These are phyloP conservation scores for Merops nubicus DNA, from an alignment of 2,113 vertebrate species.

Conservation along the genomic window DNA sequence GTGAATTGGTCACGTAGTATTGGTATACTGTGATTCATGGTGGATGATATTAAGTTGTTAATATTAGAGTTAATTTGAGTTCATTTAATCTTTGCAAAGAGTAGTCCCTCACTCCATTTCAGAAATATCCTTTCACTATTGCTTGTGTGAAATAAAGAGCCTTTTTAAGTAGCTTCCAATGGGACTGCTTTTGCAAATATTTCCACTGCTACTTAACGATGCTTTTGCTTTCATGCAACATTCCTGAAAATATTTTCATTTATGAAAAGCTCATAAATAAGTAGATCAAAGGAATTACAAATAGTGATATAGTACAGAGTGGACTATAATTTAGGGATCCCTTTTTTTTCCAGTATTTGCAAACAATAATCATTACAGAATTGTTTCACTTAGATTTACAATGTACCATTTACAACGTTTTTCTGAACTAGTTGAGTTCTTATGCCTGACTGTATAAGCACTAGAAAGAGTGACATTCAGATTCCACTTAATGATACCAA, in stretches of 20 bases:
- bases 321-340: background rate
- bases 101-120: background rate
- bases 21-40: background rate
- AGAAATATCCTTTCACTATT: background rate
- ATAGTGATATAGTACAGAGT: background rate
- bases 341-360: background rate
- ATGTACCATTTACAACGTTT: background rate
- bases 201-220: background rate
- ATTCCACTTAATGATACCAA: background rate
- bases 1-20: background rate
- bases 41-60: background rate
- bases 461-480: background rate
- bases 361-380: background rate
- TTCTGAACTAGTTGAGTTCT: background rate
- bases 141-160: background rate
- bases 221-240: slow-evolving; percentile 8
- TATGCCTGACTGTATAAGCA: background rate
- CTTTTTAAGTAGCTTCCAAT: background rate
- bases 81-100: background rate
- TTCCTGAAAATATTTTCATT: background rate
- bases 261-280: background rate
- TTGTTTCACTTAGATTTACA: background rate
- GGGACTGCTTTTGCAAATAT: background rate
- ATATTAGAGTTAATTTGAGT: background rate
- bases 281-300: background rate